Evolutionary conservation across 2,797 vertebrate genomes (phyloP).

Genomic region (Xenops minutus): DNA sequence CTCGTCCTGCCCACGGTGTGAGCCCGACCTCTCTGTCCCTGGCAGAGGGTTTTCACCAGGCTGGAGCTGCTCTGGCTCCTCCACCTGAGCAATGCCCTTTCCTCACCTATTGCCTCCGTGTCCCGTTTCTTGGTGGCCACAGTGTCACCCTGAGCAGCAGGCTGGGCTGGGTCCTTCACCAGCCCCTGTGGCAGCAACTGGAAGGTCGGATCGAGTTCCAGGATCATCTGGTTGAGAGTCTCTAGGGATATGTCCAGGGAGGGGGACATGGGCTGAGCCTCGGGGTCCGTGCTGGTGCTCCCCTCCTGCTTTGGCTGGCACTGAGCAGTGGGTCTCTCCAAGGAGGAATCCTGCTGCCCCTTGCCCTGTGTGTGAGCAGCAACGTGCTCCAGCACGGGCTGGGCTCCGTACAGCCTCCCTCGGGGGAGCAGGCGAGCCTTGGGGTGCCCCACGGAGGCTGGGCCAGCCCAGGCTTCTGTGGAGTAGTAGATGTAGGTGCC

Average conservation of each 20-base stretch:
- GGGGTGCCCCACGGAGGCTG: neutral
- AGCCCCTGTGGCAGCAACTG: constrained; percentile 70
- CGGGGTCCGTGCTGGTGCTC: rapidly evolving
- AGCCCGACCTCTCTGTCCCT: neutral
- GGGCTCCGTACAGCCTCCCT: neutral
- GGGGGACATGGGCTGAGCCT: constrained; percentile 39
- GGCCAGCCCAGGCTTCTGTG: constrained; percentile 53
- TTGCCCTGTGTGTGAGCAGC: neutral
- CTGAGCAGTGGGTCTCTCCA: rapidly evolving
- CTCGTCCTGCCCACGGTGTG: neutral
- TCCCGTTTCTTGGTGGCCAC: constrained; percentile 25
- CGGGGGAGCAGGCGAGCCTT: neutral
- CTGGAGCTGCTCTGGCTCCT: neutral
- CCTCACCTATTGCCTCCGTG: constrained; percentile 71
- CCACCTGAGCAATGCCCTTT: rapidly evolving
- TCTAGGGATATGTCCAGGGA: constrained; percentile 84
- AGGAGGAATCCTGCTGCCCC: neutral
- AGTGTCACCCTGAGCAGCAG: neutral
- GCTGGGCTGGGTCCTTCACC: neutral
- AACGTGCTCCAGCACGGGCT: neutral
- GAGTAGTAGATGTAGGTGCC: constrained; percentile 69
- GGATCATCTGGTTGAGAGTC: constrained; percentile 87
- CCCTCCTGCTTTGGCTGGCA: neutral
- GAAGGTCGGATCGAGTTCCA: constrained; percentile 90
- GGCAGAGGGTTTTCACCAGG: neutral